Evolutionary conservation across 2,797 vertebrate genomes (phyloP), one percentile per base, ranked within the genome.

Genomic region (Meriones psammophilus): DNA sequence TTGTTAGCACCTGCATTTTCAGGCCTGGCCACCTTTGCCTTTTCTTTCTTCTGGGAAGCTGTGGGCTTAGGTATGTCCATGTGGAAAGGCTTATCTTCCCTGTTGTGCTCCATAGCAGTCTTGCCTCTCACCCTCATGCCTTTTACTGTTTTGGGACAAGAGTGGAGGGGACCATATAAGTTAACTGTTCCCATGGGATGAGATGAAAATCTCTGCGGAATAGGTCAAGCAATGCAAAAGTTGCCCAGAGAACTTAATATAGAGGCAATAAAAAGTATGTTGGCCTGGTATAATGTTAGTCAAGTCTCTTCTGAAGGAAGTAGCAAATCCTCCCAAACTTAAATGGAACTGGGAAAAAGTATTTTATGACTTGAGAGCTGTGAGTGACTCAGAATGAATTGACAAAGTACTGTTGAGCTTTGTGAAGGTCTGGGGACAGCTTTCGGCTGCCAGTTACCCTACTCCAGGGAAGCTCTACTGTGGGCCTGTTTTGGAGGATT

Each of bases 291-390:
- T 66, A 14, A 84, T 66, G 50, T 33, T 83, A 46, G 28, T 83
- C 24, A 50, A 66, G n/a, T 36, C 30, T 94, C 46, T 78, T 94
- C n/a, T 46, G 76, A 95, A 73, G 80, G 87, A 84, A 87, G 54
- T 94, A 87, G 76, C 4, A 83, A 64, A 69, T 15, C 15, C 54
- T 33, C 64, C n/a, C 62, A 66, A 36, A 89, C 13, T 5, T 10
- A 91, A 18, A 36, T 0, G 3, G 58, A 58, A 24, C 64, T 80
- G n/a, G 28, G 86, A 84, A 81, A 86, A n/a, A 42, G 74, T 64
- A 50, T n/a, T 76, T 89, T 77, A 64, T 89, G 30, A 77, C 30
- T n/a, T 77, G 7, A 28, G 30, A 58, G 12, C 50, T 89, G 30
- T 64, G 42, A 80, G 5, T 93, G 60, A 73, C 13, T 68, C 26